A percentile compares a stretch with the other conserved stretches of the same genome.
Evolutionary conservation across 2,888 invertebrate species (phyloP).

Genomic region (Erebia palarica): DNA sequence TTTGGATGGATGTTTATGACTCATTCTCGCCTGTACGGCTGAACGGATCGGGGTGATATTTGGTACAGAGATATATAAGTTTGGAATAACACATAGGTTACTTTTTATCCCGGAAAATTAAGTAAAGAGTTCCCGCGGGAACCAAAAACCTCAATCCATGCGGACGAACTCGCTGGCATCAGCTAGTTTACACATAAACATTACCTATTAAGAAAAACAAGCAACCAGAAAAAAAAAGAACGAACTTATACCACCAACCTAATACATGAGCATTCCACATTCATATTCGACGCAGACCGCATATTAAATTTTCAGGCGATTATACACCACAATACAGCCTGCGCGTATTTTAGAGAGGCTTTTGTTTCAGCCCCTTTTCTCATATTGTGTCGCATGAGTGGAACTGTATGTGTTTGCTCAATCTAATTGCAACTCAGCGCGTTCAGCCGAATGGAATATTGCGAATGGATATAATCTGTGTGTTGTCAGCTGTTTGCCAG

Average conservation of each 20-base stretch:
- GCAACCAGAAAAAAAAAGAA: not conserved
- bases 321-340: conserved; percentile 41
- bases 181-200: no score
- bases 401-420: conserved; percentile 72
- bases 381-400: conserved; percentile 75
- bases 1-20: no score
- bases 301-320: conserved; percentile 43
- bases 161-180: no score
- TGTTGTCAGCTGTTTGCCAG: not conserved
- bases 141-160: no score
- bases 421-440: conserved; percentile 79
- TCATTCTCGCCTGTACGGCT: no score
- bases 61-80: no score
- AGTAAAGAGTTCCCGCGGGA: no score
- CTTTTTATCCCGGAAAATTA: no score
- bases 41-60: no score
- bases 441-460: conserved; percentile 72
- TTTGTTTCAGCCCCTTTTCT: conserved; percentile 74
- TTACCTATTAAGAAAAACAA: no score
- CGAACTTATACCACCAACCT: not conserved
- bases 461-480: conserved; percentile 38
- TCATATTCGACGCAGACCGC: conserved; percentile 37
- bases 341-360: conserved; percentile 47
- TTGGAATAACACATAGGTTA: no score
- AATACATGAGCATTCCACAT: conserved; percentile 26